Percentiles rank a stretch among this genome's conserved stretches.
Conservation (phyloP, 2,113 vertebrate species). For the Campylomormyrus numenius region DNA sequence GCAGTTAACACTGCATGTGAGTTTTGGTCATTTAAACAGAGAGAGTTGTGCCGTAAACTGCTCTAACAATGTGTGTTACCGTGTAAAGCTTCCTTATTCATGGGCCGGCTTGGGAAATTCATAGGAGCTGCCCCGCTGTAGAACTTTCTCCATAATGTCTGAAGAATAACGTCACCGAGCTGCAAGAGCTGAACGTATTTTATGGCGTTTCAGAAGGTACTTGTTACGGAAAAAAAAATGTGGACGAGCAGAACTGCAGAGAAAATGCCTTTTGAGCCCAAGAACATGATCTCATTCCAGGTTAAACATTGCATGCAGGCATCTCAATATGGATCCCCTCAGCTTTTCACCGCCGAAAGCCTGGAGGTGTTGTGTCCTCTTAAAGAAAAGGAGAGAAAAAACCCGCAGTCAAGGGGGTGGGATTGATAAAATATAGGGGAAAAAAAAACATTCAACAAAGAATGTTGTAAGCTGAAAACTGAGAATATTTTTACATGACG, state of each 20-base stretch:
- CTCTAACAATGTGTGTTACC: background rate
- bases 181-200: background rate
- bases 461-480: background rate
- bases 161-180: background rate
- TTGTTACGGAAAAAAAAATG: background rate
- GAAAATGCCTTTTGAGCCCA: background rate
- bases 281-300: constrained; percentile 9
- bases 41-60: constrained; percentile 38
- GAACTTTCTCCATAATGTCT: background rate
- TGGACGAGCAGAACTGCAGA: background rate
- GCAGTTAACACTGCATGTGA: constrained; percentile 33
- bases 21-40: constrained; percentile 39
- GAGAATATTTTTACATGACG: background rate
- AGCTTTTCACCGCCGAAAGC: constrained; percentile 2
- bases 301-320: background rate
- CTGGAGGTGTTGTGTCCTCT: background rate
- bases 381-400: background rate
- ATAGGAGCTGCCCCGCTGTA: background rate
- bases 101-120: background rate
- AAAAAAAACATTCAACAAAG: background rate
- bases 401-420: background rate
- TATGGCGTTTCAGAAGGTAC: background rate
- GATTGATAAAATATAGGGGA: background rate
- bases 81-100: background rate
- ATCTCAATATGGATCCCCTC: background rate